These are phyloP conservation scores for Hedychridium roseum DNA, from an alignment of 2,888 invertebrate species.

Conservation along the genomic window DNA sequence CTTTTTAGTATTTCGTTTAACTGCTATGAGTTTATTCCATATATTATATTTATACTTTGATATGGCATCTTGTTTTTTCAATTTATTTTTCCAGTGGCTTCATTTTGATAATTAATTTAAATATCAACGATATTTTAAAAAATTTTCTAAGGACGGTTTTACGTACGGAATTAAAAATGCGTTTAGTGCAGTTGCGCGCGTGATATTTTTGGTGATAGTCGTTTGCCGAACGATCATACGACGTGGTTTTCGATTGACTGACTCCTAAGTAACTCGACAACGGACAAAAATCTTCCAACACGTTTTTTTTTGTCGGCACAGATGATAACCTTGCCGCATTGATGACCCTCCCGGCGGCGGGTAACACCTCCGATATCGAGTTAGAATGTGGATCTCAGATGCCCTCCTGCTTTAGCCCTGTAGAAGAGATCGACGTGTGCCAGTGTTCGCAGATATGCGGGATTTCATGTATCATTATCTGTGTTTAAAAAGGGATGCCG, in stretches of 20 bases:
- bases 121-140: background rate
- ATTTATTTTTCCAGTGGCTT: background rate
- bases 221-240: slow-evolving; percentile 20
- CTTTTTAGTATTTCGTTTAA: too few relatives aligned
- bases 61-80: too few relatives aligned
- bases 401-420: too few relatives aligned
- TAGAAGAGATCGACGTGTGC: too few relatives aligned
- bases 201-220: slow-evolving; percentile 7
- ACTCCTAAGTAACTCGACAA: slow-evolving; percentile 35
- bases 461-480: too few relatives aligned
- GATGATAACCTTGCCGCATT: slow-evolving; percentile 53
- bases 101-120: background rate
- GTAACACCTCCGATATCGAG: slow-evolving; percentile 49
- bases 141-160: background rate
- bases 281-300: slow-evolving; percentile 51
- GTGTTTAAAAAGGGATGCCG: too few relatives aligned
- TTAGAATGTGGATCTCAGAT: too few relatives aligned
- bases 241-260: slow-evolving; percentile 47
- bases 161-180: background rate
- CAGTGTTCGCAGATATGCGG: too few relatives aligned
- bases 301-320: slow-evolving; percentile 25
- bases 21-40: too few relatives aligned
- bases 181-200: background rate
- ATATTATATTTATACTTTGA: too few relatives aligned
- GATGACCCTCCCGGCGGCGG: slow-evolving; percentile 44